Evolutionary conservation across 2,888 invertebrate species (phyloP).

Genomic region (Mimas tiliae): DNA sequence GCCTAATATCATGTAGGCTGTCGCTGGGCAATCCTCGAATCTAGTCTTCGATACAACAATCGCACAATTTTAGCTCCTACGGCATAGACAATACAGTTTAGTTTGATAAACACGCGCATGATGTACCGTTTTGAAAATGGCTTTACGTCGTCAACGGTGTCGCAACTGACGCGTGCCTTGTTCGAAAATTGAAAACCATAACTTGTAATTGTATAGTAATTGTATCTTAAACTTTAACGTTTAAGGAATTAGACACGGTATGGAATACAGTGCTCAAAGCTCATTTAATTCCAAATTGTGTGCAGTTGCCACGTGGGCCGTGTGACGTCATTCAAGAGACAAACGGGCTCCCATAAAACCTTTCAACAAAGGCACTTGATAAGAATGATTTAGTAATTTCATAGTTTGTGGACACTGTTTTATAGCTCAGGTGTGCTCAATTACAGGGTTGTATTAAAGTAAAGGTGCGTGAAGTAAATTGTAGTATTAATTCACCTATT

Average conservation of each 20-base stretch:
- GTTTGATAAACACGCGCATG: slow-evolving; percentile 34
- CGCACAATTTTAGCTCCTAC: slow-evolving; percentile 47
- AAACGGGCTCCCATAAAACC: slow-evolving; percentile 39
- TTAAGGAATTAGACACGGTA: slow-evolving; percentile 38
- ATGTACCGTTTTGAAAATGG: slow-evolving; percentile 62
- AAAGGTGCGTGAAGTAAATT: slow-evolving; percentile 11
- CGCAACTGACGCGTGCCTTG: slow-evolving; percentile 76
- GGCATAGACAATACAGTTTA: slow-evolving; percentile 33
- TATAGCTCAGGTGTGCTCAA: slow-evolving; percentile 27
- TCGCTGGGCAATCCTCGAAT: slow-evolving; percentile 59
- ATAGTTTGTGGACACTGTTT: slow-evolving; percentile 27
- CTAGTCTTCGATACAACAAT: slow-evolving; percentile 46
- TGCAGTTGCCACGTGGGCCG: slow-evolving; percentile 63
- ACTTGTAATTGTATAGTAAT: slow-evolving; percentile 29
- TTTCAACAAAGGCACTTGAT: slow-evolving; percentile 42
- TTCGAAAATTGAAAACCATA: slow-evolving; percentile 32
- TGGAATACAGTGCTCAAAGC: slow-evolving; percentile 32
- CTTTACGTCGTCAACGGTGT: slow-evolving; percentile 58
- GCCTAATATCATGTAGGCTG: slow-evolving; percentile 76
- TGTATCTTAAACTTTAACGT: slow-evolving; percentile 49
- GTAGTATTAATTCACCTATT: slow-evolving; percentile 29
- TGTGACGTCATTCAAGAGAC: slow-evolving; percentile 63
- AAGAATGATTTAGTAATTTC: slow-evolving; percentile 43
- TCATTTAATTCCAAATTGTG: slow-evolving; percentile 41
- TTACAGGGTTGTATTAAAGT: slow-evolving; percentile 16